phyloP scores from a whole-genome alignment of 1,140 invertebrate species.

The Teleogryllus occipitalis region DNA sequence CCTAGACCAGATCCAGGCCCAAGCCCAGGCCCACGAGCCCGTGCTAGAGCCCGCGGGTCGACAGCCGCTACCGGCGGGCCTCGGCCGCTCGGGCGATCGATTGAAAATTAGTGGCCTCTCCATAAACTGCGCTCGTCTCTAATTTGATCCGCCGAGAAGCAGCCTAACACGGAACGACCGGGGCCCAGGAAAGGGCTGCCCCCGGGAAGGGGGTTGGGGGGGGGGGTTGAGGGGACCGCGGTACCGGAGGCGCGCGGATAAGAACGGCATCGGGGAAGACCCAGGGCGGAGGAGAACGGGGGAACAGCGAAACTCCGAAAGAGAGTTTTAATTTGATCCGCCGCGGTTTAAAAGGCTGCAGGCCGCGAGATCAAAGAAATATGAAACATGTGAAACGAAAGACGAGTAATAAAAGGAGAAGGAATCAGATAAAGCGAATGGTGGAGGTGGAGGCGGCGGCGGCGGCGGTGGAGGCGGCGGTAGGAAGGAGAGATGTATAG shows the following conservation, averaged over 20 bases:
- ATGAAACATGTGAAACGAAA: slow-evolving; percentile 1
- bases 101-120: neutral
- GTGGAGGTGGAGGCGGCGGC: too few relatives aligned
- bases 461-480: neutral
- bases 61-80: neutral
- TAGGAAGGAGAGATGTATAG: neutral
- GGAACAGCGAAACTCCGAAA: neutral
- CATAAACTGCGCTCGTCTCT: neutral
- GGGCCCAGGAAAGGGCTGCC: too few relatives aligned
- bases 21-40: too few relatives aligned
- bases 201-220: too few relatives aligned
- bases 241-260: too few relatives aligned
- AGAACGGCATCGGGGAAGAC: neutral
- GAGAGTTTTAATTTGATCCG: slow-evolving; percentile 1
- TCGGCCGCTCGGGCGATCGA: neutral
- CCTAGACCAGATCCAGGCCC: too few relatives aligned
- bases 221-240: too few relatives aligned
- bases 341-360: neutral
- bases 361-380: neutral
- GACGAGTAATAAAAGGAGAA: neutral
- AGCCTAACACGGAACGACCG: neutral
- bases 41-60: neutral
- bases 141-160: neutral
- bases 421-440: neutral
- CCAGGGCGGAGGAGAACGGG: neutral